Evolutionary conservation across 2,797 vertebrate species (phyloP).

Genomic region (Spondyliosoma cantharus): DNA sequence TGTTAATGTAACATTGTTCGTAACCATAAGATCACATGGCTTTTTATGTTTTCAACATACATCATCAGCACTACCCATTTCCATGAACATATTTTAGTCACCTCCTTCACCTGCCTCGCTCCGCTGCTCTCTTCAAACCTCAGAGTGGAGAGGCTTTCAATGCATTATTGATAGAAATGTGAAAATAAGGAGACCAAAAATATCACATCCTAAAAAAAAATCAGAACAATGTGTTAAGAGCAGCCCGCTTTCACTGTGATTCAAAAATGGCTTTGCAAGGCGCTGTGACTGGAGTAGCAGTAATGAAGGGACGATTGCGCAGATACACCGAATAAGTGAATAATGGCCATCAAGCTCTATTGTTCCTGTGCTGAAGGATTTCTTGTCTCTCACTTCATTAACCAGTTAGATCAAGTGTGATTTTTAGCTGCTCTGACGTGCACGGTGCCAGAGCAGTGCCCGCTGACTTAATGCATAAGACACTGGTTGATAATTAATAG

Average conservation of each 20-base stretch:
- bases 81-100: not conserved
- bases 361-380: constrained; percentile 79
- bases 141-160: constrained; percentile 21
- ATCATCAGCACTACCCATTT: not conserved
- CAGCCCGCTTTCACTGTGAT: constrained; percentile 18
- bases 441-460: constrained; percentile 19
- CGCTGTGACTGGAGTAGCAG: constrained; percentile 49
- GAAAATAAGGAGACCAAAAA: constrained; percentile 4
- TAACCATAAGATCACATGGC: not conserved
- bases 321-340: constrained; percentile 74
- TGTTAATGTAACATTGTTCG: not conserved
- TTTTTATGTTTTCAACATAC: constrained; percentile 1
- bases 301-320: constrained; percentile 56
- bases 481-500: constrained; percentile 12
- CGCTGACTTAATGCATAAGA: constrained; percentile 23
- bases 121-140: constrained; percentile 8
- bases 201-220: constrained; percentile 23
- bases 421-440: constrained; percentile 59
- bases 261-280: constrained; percentile 27
- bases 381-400: constrained; percentile 81
- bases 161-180: constrained; percentile 28
- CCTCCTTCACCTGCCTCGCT: not conserved
- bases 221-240: constrained; percentile 38
- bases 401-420: constrained; percentile 72
- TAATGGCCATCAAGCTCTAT: constrained; percentile 72